Conservation (phyloP, 2,888 invertebrate species). For the Meiosimyza decipiens region DNA sequence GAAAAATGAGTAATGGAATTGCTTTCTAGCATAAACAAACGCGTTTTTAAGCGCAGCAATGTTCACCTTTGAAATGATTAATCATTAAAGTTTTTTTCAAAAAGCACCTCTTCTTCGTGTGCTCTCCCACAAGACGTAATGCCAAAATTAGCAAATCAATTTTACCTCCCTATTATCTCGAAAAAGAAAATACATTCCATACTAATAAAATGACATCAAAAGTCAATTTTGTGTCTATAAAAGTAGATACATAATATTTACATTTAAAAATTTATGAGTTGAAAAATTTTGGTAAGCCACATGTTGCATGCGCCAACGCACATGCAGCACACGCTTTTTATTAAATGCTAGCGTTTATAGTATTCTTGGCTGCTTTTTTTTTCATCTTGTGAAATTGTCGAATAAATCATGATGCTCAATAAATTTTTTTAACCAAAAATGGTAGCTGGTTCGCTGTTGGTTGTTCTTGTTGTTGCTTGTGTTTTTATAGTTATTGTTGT, state of each 20-base stretch:
- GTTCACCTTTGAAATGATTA: too few relatives aligned
- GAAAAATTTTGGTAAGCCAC: neutral
- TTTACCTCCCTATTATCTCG: neutral
- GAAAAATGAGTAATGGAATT: neutral
- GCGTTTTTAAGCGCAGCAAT: too few relatives aligned
- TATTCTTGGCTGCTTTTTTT: neutral
- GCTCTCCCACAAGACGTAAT: too few relatives aligned
- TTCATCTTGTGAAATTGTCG: slow-evolving; percentile 21
- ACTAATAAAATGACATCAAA: neutral
- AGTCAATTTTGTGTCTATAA: neutral
- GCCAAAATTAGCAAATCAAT: too few relatives aligned
- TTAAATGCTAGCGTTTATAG: neutral
- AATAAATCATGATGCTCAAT: slow-evolving; percentile 34
- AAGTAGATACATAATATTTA: too few relatives aligned
- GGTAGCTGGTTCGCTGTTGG: slow-evolving; percentile 21
- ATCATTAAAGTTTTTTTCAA: too few relatives aligned
- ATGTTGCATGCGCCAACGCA: neutral
- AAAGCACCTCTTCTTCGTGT: too few relatives aligned
- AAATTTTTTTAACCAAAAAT: slow-evolving; percentile 32
- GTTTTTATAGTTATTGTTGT: slow-evolving; percentile 12
- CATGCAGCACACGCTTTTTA: neutral
- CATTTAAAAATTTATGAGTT: too few relatives aligned
- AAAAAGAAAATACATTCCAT: neutral
- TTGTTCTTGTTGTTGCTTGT: slow-evolving; percentile 12
- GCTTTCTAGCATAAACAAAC: too few relatives aligned